Evolutionary conservation across 2,888 invertebrate species (phyloP).

Genomic region (Dysmachus trigonus): DNA sequence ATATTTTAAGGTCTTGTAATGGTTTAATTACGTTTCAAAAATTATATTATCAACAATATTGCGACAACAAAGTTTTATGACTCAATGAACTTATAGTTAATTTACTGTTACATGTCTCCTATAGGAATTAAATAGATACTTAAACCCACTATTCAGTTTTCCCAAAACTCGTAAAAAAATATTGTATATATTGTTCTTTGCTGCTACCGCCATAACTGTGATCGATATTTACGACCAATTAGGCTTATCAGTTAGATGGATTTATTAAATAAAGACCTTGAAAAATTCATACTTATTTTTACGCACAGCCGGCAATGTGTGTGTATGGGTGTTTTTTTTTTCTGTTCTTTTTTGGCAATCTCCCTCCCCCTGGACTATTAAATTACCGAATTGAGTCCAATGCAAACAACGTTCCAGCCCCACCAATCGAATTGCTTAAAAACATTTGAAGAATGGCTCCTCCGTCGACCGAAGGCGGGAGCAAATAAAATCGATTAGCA

Average conservation of each 20-base stretch:
- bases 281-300: neutral
- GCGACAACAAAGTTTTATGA: neutral
- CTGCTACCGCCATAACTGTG: neutral
- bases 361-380: neutral
- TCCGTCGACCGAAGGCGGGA: neutral
- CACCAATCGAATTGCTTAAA: neutral
- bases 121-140: neutral
- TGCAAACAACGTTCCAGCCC: neutral
- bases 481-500: slow-evolving; percentile 5
- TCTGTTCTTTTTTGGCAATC: too few relatives aligned
- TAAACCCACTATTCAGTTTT: neutral
- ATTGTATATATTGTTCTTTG: neutral
- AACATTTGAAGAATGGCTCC: neutral
- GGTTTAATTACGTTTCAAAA: too few relatives aligned
- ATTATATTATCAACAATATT: neutral
- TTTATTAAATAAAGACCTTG: neutral
- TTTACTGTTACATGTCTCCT: neutral
- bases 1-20: too few relatives aligned
- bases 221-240: neutral
- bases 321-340: neutral
- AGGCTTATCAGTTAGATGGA: neutral
- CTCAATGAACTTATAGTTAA: neutral
- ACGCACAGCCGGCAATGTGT: neutral
- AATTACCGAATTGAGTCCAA: neutral
- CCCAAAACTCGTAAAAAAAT: neutral